Percentiles rank a stretch among this genome's conserved stretches.
Evolutionary conservation across 1,140 invertebrate species (phyloP).

Genomic region (Hylyphantes graminicola): DNA sequence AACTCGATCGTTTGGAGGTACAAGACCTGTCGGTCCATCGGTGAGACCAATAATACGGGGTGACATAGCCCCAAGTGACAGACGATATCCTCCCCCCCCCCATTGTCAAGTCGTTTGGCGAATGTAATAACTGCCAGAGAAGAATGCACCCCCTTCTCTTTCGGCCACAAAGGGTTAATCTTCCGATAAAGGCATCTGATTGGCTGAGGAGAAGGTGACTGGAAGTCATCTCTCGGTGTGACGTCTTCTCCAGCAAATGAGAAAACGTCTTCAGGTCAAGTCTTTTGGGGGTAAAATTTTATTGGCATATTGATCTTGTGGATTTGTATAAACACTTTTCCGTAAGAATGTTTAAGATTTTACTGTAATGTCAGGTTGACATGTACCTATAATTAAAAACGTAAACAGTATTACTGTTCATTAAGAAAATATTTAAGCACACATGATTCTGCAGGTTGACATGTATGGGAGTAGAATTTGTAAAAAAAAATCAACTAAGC

Average conservation of each 20-base stretch:
- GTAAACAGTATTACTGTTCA: no score
- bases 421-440: no score
- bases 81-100: slow-evolving; percentile 5
- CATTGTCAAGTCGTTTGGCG: slow-evolving; percentile 46
- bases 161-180: slow-evolving; percentile 59
- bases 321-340: no score
- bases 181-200: slow-evolving; percentile 57
- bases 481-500: no score
- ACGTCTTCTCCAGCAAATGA: slow-evolving; percentile 19
- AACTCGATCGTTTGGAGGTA: slow-evolving; percentile 5
- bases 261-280: background rate
- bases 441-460: no score
- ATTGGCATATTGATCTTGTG: no score
- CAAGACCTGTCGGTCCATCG: slow-evolving; percentile 5
- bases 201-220: slow-evolving; percentile 32
- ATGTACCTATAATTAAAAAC: no score
- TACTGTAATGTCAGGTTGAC: no score
- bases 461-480: no score
- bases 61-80: slow-evolving; percentile 52
- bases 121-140: slow-evolving; percentile 58
- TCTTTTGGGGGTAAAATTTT: no score
- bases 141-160: slow-evolving; percentile 39
- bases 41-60: slow-evolving; percentile 46
- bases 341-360: no score
- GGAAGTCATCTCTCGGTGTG: background rate